These are phyloP conservation scores for Oligia strigilis DNA, from an alignment of 2,888 invertebrate species.

Conservation along the genomic window DNA sequence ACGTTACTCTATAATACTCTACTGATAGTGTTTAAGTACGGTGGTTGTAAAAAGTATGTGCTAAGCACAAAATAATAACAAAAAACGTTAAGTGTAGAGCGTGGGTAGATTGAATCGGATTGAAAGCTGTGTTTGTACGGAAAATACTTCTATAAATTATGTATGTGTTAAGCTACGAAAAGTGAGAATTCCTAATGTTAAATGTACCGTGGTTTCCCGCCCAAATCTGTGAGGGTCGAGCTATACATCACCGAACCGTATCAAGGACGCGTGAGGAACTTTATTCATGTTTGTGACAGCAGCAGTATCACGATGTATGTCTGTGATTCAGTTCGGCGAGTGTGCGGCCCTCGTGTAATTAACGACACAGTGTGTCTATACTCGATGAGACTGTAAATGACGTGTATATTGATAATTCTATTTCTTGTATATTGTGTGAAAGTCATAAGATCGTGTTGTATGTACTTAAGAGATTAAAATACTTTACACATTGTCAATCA, in stretches of 20 bases:
- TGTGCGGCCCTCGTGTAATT: constrained; percentile 24
- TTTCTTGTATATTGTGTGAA: constrained; percentile 1
- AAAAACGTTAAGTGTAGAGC: constrained; percentile 12
- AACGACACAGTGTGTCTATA: constrained; percentile 31
- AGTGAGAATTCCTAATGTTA: constrained; percentile 45
- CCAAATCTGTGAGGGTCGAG: constrained; percentile 44
- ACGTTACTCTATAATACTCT: constrained; percentile 39
- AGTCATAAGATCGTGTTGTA: neutral
- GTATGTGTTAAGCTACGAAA: constrained; percentile 28
- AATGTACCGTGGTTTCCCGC: constrained; percentile 50
- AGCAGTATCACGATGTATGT: constrained; percentile 26
- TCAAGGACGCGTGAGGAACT: constrained; percentile 46
- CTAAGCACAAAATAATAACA: constrained; percentile 63
- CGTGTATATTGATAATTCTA: constrained; percentile 10
- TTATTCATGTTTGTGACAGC: constrained; percentile 47
- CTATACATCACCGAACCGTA: constrained; percentile 44
- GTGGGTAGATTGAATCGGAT: constrained; percentile 21
- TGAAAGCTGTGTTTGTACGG: constrained; percentile 31
- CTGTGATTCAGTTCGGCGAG: constrained; percentile 17
- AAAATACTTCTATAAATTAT: constrained; percentile 43
- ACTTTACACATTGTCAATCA: constrained; percentile 34
- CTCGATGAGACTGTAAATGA: constrained; percentile 50
- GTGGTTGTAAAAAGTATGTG: constrained; percentile 66
- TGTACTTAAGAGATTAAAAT: constrained; percentile 39
- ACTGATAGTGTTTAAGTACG: constrained; percentile 44